phyloP scores from a whole-genome alignment of 2,888 invertebrate species.

The Xestoiulus laeticollis region DNA sequence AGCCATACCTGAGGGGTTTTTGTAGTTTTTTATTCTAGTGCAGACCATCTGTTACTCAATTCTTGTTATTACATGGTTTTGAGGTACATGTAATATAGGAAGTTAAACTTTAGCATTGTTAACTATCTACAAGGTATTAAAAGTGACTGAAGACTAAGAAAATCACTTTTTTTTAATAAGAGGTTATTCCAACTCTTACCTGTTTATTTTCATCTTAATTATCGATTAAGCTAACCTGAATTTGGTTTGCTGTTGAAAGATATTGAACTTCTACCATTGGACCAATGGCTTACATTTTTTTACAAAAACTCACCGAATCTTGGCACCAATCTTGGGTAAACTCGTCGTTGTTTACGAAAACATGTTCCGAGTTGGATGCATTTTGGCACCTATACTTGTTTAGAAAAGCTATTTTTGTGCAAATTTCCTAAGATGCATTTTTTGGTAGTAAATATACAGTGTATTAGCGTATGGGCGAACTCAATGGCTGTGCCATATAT shows the following conservation, averaged over 20 bases:
- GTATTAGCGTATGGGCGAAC: background rate
- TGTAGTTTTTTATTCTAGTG: too few relatives aligned
- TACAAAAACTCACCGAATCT: background rate
- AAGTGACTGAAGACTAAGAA: too few relatives aligned
- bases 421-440: background rate
- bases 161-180: too few relatives aligned
- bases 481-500: background rate
- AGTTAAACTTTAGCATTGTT: too few relatives aligned
- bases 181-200: too few relatives aligned
- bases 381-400: background rate
- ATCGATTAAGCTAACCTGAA: background rate
- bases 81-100: too few relatives aligned
- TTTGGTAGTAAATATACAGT: background rate
- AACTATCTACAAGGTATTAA: too few relatives aligned
- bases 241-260: background rate
- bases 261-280: too few relatives aligned
- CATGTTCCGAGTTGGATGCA: background rate
- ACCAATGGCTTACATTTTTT: too few relatives aligned
- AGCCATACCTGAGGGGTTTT: too few relatives aligned
- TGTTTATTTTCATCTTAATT: background rate
- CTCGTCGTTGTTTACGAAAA: background rate
- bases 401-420: background rate
- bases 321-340: background rate
- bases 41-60: too few relatives aligned
- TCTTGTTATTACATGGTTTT: too few relatives aligned